Conservation (phyloP, 2,797 vertebrate genomes). For the Sebastes itinus region DNA sequence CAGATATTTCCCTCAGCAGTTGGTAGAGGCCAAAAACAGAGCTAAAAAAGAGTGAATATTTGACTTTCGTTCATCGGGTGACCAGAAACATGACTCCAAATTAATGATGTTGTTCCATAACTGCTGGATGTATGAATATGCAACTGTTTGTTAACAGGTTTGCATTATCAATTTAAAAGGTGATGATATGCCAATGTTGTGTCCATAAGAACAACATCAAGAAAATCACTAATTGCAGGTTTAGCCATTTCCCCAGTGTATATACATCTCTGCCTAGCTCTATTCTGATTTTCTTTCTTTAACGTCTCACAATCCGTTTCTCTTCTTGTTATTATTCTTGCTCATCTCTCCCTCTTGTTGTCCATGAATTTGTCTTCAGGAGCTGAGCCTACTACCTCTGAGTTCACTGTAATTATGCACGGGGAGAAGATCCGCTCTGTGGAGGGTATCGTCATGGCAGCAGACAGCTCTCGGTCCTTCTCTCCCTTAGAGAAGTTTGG, state of each 20-base stretch:
- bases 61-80: rapidly evolving
- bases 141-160: neutral
- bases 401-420: constrained; percentile 98
- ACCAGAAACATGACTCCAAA: neutral
- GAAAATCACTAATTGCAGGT: neutral
- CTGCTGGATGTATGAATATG: too few species aligned
- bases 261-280: rapidly evolving
- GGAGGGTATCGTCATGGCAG: constrained; percentile 98
- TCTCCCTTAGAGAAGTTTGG: constrained; percentile 98
- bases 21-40: neutral
- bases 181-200: neutral
- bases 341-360: constrained; percentile 5
- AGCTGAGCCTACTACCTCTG: constrained; percentile 97
- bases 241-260: neutral
- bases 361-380: constrained; percentile 75
- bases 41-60: neutral
- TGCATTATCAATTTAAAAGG: neutral
- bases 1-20: neutral
- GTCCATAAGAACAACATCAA: neutral
- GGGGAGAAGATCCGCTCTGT: constrained; percentile 97
- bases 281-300: neutral
- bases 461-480: constrained; percentile 95
- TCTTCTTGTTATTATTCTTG: neutral
- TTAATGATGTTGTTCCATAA: neutral
- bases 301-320: neutral